Evolutionary conservation across 1,140 invertebrate genomes (phyloP), one percentile per base, ranked within the genome.

Genomic region (Anastrepha ludens): DNA sequence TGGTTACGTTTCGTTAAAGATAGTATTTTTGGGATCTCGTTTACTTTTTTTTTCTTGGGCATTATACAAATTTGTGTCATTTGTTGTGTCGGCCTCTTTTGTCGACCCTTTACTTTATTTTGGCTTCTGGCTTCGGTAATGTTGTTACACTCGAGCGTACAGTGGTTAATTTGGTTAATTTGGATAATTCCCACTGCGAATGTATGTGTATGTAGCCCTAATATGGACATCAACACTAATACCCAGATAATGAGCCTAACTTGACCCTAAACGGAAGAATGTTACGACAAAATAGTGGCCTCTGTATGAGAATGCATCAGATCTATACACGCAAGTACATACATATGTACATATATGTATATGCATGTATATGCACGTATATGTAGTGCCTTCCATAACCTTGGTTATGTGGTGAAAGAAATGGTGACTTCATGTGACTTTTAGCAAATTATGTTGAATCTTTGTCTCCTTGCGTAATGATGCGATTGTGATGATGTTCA

Each of bases 401-500:
- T 6, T 11, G 74, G n/a, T 78, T 78, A 50, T 55, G 74, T 55
- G 74, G 47, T 81, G 44, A 29, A 81, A 29, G 74, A 81, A 55
- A 81, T 81, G n/a, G 11, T 47, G 9, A 55, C 17, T 81, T 55
- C 20, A 81, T 55, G 44, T 55, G 74, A 29, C 3, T 55, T 81
- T 81, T 81, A 81, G 15, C 44, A 55, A 55, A 81, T 81, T 55
- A 81, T 41, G 17, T n/a, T 2, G 47, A 81, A 81, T 81, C 17
- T 55, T 17, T 55, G 41, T 0, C 41, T n/a, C 67, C 15, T 17
- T 74, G 0, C 5, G 2, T 17, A 74, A 17, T 1, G 15, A 74
- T 44, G 67, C 5, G 41, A 4, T 4, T 81, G 74, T 17, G 41
- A 15, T 15, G 67, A 11, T 5, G 39, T 15, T 74, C 41, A 44